Percentiles rank a stretch among this genome's conserved stretches.
phyloP scores from a whole-genome alignment of 2,113 vertebrate species.

The Pedetes capensis region DNA sequence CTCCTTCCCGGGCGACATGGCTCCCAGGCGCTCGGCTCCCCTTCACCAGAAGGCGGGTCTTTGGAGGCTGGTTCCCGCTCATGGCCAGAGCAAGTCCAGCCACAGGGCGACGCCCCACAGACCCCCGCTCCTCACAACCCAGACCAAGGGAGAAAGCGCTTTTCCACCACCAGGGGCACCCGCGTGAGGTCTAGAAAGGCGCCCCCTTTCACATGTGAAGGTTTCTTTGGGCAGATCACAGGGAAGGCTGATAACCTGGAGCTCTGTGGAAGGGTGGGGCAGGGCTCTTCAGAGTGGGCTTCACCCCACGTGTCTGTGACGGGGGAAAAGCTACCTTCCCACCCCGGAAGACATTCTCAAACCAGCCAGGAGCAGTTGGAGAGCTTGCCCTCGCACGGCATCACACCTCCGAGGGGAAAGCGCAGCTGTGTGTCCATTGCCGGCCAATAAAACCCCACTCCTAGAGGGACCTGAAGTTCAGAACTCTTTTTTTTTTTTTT shows the following conservation, averaged over 20 bases:
- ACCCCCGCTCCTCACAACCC: background rate
- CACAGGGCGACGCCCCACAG: no score
- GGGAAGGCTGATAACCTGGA: background rate
- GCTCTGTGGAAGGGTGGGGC: background rate
- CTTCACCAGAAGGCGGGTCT: no score
- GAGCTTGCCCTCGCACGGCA: background rate
- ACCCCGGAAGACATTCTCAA: background rate
- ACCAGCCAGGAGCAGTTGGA: background rate
- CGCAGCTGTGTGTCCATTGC: fast-evolving
- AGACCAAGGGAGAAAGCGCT: background rate
- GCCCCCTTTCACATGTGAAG: background rate
- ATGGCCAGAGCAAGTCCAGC: no score
- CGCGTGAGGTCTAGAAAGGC: background rate
- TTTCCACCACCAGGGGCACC: background rate
- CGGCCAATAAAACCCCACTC: background rate
- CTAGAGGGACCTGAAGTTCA: background rate
- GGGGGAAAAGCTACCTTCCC: background rate
- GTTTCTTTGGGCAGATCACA: background rate
- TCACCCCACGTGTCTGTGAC: background rate
- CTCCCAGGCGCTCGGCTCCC: no score
- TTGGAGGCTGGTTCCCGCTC: no score
- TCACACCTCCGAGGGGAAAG: background rate
- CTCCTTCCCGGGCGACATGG: no score
- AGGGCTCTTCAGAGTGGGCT: background rate
- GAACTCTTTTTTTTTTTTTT: no score